Evolutionary conservation across 2,113 vertebrate species (phyloP), one percentile per base, ranked within the genome.

Genomic region (Heterotis niloticus): DNA sequence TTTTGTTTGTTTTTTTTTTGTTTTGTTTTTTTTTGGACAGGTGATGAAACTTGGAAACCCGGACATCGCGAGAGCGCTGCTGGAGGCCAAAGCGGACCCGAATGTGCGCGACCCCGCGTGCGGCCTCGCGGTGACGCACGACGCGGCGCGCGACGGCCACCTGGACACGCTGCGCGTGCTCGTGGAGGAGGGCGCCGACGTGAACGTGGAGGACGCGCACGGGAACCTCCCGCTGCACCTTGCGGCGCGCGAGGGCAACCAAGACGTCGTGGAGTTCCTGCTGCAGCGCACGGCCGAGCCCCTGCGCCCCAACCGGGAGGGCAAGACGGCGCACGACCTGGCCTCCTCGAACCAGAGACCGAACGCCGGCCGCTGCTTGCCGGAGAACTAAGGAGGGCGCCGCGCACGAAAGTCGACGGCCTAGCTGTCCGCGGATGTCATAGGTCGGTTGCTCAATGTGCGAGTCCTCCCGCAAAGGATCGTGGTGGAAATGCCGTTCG

Each of bases 141-240:
- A 99, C 79, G 94, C 93, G 0, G 96, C 97, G 80, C 91, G 96
- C 54, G 95, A 94, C 24, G 97, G 97, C 0, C 96, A 94, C 84
- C 83, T 88, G 84, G 94, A 96, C 81, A 94, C 93, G 60, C 88
- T 98, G 68, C 70, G 71, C 10, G 70, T 90, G 85, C 91, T 98
- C 80, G 81, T 94, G 84, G 87, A 91, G 56, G 88, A 94, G 79
- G 82, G 91, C 16, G 96, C 95, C 13, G 91, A 98, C 74, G 90
- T 93, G 54, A 97, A 96, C 87, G 70, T 95, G 0, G 85, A 87
- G 81, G 96, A 98, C 77, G 66, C 81, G 9, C 83, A 88, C 17
- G 96, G 95, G 24, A 96, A 97, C 90, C 91, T 96, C 80, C 95
- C 96, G 28, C 75, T 97, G 84, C 95, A 99, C 88, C 84, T 94